Evolutionary conservation across 1,140 invertebrate genomes (phyloP).

Genomic region (Brachionus rubens): DNA sequence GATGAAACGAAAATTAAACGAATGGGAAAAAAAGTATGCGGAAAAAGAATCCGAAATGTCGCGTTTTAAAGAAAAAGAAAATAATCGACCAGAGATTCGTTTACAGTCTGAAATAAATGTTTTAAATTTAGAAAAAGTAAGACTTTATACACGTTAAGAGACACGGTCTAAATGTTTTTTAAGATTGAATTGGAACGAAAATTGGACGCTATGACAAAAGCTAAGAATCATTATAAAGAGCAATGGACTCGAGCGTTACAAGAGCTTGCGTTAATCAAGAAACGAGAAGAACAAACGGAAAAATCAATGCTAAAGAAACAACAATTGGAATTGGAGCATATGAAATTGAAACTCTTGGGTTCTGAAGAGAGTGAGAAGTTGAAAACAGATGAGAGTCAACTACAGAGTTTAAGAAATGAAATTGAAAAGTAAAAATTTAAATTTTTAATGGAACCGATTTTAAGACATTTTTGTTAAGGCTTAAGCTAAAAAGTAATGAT

Average conservation of each 20-base stretch:
- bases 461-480: too few species aligned
- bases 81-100: constrained; percentile 58
- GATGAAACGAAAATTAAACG: constrained; percentile 56
- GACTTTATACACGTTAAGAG: background rate
- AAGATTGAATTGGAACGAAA: constrained; percentile 60
- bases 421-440: constrained; percentile 54
- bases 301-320: constrained; percentile 53
- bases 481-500: constrained; percentile 49
- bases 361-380: constrained; percentile 58
- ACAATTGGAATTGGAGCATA: constrained; percentile 60
- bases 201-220: constrained; percentile 57
- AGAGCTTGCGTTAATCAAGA: constrained; percentile 58
- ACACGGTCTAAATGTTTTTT: background rate
- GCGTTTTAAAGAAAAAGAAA: constrained; percentile 56
- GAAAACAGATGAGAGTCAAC: constrained; percentile 54
- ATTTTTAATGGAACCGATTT: too few species aligned
- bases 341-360: constrained; percentile 58
- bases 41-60: constrained; percentile 56
- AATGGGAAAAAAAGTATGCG: constrained; percentile 56
- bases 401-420: constrained; percentile 58
- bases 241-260: constrained; percentile 60
- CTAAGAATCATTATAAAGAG: constrained; percentile 61
- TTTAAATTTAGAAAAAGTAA: constrained; percentile 61
- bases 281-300: constrained; percentile 56
- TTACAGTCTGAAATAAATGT: constrained; percentile 61